Conservation (phyloP, 2,797 vertebrate genomes). For the Amblyopsis hoosieri region DNA sequence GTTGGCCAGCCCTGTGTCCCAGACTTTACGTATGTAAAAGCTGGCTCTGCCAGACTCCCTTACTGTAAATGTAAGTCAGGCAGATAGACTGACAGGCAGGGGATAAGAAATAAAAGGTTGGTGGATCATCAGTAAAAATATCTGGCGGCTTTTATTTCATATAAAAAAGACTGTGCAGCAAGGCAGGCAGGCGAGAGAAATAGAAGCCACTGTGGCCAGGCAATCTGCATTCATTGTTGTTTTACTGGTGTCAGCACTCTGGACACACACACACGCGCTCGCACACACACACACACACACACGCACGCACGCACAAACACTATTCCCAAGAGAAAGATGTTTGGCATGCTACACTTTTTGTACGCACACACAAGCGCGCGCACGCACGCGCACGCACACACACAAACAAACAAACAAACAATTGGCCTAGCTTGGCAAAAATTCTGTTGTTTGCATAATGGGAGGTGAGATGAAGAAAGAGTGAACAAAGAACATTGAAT, state of each 20-base stretch:
- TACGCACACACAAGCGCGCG: neutral
- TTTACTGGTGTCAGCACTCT: slow-evolving; percentile 49
- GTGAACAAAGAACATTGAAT: neutral
- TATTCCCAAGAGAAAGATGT: slow-evolving; percentile 21
- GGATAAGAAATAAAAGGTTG: neutral
- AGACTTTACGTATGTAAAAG: too few species aligned
- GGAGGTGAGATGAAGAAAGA: slow-evolving; percentile 13
- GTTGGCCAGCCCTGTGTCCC: too few species aligned
- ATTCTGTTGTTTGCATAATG: slow-evolving; percentile 29
- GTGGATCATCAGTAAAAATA: neutral
- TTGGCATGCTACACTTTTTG: slow-evolving; percentile 23
- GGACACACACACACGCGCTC: slow-evolving; percentile 11
- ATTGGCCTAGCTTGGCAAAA: slow-evolving; percentile 13
- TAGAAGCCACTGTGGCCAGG: slow-evolving; percentile 7
- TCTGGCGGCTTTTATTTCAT: slow-evolving; percentile 1
- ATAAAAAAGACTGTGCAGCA: neutral
- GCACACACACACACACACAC: slow-evolving; percentile 8
- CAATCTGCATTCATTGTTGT: slow-evolving; percentile 48
- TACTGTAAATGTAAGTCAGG: neutral
- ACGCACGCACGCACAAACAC: slow-evolving; percentile 7
- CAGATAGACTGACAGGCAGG: neutral
- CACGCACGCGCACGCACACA: neutral
- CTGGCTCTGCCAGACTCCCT: too few species aligned
- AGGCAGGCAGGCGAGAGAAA: neutral
- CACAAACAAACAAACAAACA: slow-evolving; percentile 6